phyloP scores from a whole-genome alignment of 2,888 invertebrate genomes.

The Linnaemya tessellans region DNA sequence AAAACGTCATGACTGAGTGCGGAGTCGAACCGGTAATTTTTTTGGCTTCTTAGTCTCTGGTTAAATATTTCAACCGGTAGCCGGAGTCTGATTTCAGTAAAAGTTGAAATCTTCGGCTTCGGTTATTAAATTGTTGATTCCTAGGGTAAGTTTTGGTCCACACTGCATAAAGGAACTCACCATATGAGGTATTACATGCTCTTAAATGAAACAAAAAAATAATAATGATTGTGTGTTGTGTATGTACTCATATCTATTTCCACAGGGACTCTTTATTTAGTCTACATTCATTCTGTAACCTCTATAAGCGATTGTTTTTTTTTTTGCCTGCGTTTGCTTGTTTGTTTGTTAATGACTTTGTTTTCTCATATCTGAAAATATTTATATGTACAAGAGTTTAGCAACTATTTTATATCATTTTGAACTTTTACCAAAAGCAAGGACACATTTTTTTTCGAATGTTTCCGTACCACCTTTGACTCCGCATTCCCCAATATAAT shows the following conservation, averaged over 20 bases:
- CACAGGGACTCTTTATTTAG: slow-evolving; percentile 59
- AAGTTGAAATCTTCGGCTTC: background rate
- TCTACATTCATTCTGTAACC: slow-evolving; percentile 38
- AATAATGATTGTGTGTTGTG: too few species aligned
- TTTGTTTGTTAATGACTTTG: slow-evolving; percentile 66
- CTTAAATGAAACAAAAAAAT: slow-evolving; percentile 33
- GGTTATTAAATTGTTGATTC: too few species aligned
- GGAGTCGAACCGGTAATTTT: too few species aligned
- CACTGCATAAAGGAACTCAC: background rate
- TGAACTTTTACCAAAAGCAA: slow-evolving; percentile 60
- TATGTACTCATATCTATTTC: slow-evolving; percentile 43
- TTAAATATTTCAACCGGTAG: too few species aligned
- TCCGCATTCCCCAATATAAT: background rate
- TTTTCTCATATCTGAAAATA: slow-evolving; percentile 58
- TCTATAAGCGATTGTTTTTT: background rate
- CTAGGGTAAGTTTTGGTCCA: background rate
- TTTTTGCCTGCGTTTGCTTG: background rate
- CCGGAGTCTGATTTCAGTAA: too few species aligned
- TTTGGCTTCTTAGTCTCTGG: too few species aligned
- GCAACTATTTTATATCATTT: slow-evolving; percentile 69
- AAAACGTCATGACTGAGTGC: too few species aligned
- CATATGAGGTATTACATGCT: slow-evolving; percentile 37
- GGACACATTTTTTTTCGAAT: slow-evolving; percentile 24
- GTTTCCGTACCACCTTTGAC: background rate
- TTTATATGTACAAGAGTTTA: slow-evolving; percentile 69